These are phyloP conservation scores for Ptyas mucosa DNA, from an alignment of 2,113 vertebrate species.

Conservation along the genomic window DNA sequence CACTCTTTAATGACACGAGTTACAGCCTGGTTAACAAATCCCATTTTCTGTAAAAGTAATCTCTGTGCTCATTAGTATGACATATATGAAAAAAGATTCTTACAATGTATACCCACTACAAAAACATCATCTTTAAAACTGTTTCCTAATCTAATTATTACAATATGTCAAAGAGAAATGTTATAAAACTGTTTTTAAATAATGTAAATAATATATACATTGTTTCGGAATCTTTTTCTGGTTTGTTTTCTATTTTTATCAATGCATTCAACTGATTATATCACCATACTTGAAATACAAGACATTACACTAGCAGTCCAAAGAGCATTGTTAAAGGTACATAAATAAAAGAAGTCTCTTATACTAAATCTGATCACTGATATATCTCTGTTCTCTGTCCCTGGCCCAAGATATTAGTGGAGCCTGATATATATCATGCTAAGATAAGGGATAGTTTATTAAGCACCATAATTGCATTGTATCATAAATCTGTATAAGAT, in stretches of 20 bases:
- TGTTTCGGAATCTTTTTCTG: background rate
- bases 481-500: background rate
- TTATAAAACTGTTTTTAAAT: background rate
- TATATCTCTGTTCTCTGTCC: background rate
- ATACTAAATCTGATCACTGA: background rate
- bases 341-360: background rate
- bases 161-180: background rate
- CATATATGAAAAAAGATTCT: background rate
- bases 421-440: background rate
- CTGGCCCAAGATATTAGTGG: background rate
- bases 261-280: background rate
- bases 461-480: no score
- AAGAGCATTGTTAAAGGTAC: background rate
- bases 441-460: background rate
- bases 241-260: background rate
- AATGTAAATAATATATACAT: background rate
- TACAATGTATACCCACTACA: background rate
- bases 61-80: background rate
- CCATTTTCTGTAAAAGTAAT: background rate
- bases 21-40: background rate
- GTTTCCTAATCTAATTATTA: background rate
- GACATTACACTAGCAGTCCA: background rate
- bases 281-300: background rate
- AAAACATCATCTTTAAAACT: background rate
- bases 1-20: background rate